These are phyloP conservation scores for Drosophila anomelani DNA, from an alignment of 2,888 invertebrate species.

Conservation along the genomic window DNA sequence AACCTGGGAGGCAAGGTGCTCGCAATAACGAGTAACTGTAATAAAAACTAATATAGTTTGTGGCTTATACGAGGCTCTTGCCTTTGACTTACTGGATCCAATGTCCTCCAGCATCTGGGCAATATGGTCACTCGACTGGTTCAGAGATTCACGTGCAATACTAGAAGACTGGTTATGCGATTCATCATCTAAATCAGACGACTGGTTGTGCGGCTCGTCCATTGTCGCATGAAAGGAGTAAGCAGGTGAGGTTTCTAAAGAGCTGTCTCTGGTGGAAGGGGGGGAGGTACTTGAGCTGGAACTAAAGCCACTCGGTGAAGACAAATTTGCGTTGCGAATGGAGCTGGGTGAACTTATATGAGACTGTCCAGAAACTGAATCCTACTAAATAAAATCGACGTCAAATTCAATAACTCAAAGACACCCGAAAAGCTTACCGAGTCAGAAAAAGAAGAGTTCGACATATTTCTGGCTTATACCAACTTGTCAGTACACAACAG, in stretches of 20 bases:
- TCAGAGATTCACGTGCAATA: background rate
- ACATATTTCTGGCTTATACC: background rate
- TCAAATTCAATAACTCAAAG: background rate
- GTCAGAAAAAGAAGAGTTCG: background rate
- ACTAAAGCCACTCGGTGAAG: background rate
- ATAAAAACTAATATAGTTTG: background rate
- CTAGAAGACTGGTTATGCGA: background rate
- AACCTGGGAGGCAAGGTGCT: slow-evolving; percentile 11
- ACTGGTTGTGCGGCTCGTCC: background rate
- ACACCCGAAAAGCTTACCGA: background rate
- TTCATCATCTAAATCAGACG: background rate
- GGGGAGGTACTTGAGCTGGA: background rate
- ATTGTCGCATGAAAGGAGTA: background rate
- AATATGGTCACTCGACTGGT: background rate
- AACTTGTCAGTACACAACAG: background rate
- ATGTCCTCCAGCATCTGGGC: slow-evolving; percentile 27
- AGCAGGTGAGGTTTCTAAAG: background rate
- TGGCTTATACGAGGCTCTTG: background rate
- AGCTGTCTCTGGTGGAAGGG: background rate
- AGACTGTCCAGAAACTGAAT: background rate
- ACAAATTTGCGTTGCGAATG: background rate
- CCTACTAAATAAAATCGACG: background rate
- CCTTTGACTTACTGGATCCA: slow-evolving; percentile 18
- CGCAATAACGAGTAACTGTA: slow-evolving; percentile 46
- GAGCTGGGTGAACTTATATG: background rate